Base-by-base conservation (phyloP, 2,888 invertebrate species). In the Aspidapion aeneum region DNA sequence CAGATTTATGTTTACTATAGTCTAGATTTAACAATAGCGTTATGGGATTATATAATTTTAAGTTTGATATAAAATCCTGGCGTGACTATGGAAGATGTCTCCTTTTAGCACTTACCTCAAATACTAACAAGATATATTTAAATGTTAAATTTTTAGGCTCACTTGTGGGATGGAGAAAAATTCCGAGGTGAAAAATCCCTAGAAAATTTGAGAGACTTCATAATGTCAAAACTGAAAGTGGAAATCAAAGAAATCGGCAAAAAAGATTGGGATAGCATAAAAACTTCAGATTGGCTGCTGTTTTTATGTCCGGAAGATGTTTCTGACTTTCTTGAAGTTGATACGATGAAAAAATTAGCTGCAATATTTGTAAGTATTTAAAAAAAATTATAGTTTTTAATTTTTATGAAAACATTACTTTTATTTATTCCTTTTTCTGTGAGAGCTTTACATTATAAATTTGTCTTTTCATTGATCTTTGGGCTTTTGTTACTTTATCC, bases 361-460 rank as follows among this genome's bases (percentile, higher is more conserved):
- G 88, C 88, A 58, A 88, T 87, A 78, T 83, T 94, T 83, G 92
- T 91, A 80, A 63, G 60, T 54, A 50, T n/a, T n/a, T n/a, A n/a
- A n/a, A n/a, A n/a, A n/a, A 55, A 18, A 18, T 57, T 20, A 48
- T 48, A 18, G 57, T n/a, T 9, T 58, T 9, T 56, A 16, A 16
- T 54, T 17, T n/a, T n/a, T n/a, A n/a, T n/a, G n/a, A n/a, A n/a
- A n/a, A n/a, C n/a, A n/a, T n/a, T n/a, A n/a, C n/a, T n/a, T n/a
- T n/a, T n/a, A n/a, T n/a, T n/a, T n/a, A n/a, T n/a, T n/a, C n/a
- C n/a, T n/a, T n/a, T n/a, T n/a, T n/a, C n/a, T n/a, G n/a, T n/a
- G n/a, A n/a, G n/a, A n/a, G n/a, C n/a, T n/a, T n/a, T n/a, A n/a
- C n/a, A n/a, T n/a, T n/a, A n/a, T n/a, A n/a, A n/a, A n/a, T n/a